Conservation (phyloP, 2,797 vertebrate genomes). For the Galagoides demidoff region DNA sequence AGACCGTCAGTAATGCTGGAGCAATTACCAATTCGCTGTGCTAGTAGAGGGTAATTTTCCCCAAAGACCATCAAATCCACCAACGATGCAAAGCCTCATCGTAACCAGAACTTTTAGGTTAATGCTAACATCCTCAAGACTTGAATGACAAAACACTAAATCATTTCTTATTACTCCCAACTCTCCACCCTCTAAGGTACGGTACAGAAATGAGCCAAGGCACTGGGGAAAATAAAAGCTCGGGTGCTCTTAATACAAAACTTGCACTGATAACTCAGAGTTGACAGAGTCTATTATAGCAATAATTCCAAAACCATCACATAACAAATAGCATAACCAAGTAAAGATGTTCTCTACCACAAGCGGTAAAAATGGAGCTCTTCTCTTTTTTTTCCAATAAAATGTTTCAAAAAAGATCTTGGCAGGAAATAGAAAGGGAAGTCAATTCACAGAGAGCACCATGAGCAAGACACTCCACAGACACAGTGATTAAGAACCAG, state of each 20-base stretch:
- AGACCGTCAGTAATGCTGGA: background rate
- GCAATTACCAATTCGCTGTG: background rate
- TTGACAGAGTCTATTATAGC: background rate
- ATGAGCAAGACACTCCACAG: constrained; percentile 1
- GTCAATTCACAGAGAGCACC: background rate
- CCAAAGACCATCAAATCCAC: background rate
- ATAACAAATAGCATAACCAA: background rate
- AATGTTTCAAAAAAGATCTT: constrained; percentile 26
- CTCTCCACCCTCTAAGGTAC: background rate
- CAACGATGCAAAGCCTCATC: background rate
- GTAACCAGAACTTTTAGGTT: background rate
- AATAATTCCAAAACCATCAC: background rate
- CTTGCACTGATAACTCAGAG: background rate
- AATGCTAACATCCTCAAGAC: background rate
- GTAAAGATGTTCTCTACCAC: background rate
- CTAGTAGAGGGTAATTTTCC: background rate
- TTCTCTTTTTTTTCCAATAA: background rate
- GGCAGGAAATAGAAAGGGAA: background rate
- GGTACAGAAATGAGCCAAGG: background rate
- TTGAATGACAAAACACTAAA: background rate
- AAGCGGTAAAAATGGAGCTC: background rate
- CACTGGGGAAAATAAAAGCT: background rate
- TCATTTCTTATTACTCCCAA: background rate
- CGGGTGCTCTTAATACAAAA: background rate
- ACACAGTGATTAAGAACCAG: background rate